phyloP scores from a whole-genome alignment of 2,797 vertebrate species.

The Peromyscus aztecus region DNA sequence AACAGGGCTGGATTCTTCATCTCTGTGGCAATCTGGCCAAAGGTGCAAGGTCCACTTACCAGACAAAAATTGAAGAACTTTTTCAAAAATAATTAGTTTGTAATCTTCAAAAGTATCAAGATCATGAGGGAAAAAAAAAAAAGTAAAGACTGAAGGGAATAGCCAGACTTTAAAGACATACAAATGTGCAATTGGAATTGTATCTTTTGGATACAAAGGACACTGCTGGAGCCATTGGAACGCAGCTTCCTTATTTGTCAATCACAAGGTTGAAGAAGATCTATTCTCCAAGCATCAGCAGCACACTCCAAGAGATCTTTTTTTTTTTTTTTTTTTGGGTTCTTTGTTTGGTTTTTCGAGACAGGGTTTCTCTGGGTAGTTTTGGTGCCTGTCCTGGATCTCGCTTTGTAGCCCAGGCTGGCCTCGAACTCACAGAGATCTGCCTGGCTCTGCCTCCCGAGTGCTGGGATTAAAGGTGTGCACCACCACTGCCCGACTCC shows the following conservation, averaged over 20 bases:
- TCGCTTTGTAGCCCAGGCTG: too few relatives aligned
- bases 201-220: constrained; percentile 8
- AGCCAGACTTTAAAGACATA: not conserved
- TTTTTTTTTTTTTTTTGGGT: not conserved
- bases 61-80: not conserved
- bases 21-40: not conserved
- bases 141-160: not conserved
- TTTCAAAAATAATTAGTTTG: constrained; percentile 52
- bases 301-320: not conserved
- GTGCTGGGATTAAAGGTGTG: too few relatives aligned
- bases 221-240: not conserved
- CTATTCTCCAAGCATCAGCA: not conserved
- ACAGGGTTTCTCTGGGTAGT: too few relatives aligned
- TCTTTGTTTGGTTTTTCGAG: too few relatives aligned
- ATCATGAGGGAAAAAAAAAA: not conserved
- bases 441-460: too few relatives aligned
- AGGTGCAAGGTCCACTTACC: constrained; percentile 31
- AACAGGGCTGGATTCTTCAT: not conserved
- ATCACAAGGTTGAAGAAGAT: not conserved
- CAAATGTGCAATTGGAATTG: not conserved
- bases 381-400: too few relatives aligned
- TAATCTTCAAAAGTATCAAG: constrained; percentile 61
- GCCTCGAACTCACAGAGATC: too few relatives aligned
- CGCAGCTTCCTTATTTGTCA: not conserved
- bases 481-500: not conserved